Base-by-base conservation (phyloP, 30 jellyfish, hydroid and myxozoan genomes). In the Hydractinia symbiolongicarpus region DNA sequence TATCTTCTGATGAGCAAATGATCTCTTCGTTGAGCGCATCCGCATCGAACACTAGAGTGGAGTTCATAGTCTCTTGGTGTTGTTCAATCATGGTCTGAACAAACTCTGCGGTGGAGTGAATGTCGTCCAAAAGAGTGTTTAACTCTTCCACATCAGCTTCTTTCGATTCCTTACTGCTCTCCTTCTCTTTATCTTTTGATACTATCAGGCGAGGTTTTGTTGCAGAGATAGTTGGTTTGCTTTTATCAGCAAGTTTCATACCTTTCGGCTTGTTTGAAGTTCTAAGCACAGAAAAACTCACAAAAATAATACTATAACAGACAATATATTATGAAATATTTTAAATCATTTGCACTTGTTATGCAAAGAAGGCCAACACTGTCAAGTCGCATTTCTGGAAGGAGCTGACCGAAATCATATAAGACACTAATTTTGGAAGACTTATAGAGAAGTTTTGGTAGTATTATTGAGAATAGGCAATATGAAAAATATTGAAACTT, bases 121-220 rank as follows among this genome's bases (percentile, higher is more conserved):
- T 87, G 58, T 92, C 92, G 14, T 77, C 79, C 52, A 92, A 79
- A 9, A 92, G 92, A 57, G 87, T 17, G 56, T 88, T 81, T 51
- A 92, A 77, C 9, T 88, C 95, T 86, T 84, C 93, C 7, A 55
- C 69, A 50, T 85, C 91, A 1, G 71, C 60, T 13, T 64, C 74
- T 7, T 51, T 4, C 19, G 40, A 7, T 64, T 64, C 74, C 19
- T 51, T 64, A 64, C 52, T n/a, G 52, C 40, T 64, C 9, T 44
- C 19, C 9, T 44, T 64, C 85, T 57, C 75, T 10, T 72, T 53
- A 7, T 72, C 62, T 9, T 21, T 61, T 1, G 21, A 77, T 16
- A 50, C 56, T 0, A 55, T 77, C 8, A 77, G 54, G 14, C 85
- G 85, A 14, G 85, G n/a, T 55, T 77, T 61, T 3, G 81, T 72